A percentile compares a stretch with the other conserved stretches of the same genome.
Evolutionary conservation across 2,797 vertebrate species (phyloP).

Genomic region (Halcyon badia): DNA sequence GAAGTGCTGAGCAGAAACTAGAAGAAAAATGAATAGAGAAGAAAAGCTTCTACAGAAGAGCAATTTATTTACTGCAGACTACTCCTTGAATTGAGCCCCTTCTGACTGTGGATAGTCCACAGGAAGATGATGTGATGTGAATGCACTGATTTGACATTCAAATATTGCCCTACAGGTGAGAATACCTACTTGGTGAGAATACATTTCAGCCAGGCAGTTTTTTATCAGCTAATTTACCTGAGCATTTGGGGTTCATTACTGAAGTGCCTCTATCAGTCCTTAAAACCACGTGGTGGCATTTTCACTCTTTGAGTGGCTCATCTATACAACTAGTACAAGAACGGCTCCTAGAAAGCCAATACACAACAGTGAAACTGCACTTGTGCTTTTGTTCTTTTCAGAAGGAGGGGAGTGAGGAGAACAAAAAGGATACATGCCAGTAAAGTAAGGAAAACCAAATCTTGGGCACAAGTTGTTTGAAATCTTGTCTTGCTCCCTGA

Average conservation of each 20-base stretch:
- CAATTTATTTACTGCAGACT: neutral
- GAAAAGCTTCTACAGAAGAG: neutral
- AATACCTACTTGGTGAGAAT: neutral
- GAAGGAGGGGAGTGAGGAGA: neutral
- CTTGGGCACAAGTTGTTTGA: neutral
- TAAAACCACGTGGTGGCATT: neutral
- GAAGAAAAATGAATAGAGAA: neutral
- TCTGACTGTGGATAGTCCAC: neutral
- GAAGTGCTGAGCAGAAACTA: neutral
- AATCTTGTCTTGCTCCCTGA: neutral
- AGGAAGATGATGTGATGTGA: neutral
- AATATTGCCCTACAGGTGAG: neutral
- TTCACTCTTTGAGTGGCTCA: neutral
- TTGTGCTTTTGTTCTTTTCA: neutral
- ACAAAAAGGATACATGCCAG: neutral
- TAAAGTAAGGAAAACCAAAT: neutral
- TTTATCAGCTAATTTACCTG: neutral
- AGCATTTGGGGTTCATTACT: neutral
- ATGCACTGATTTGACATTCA: neutral
- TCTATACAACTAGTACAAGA: neutral
- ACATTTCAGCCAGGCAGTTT: neutral
- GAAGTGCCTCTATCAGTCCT: neutral
- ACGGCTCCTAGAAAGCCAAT: neutral
- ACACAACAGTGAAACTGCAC: neutral
- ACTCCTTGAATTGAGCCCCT: neutral